Conservation (phyloP, 2,888 invertebrate genomes). For the Troides helena region DNA sequence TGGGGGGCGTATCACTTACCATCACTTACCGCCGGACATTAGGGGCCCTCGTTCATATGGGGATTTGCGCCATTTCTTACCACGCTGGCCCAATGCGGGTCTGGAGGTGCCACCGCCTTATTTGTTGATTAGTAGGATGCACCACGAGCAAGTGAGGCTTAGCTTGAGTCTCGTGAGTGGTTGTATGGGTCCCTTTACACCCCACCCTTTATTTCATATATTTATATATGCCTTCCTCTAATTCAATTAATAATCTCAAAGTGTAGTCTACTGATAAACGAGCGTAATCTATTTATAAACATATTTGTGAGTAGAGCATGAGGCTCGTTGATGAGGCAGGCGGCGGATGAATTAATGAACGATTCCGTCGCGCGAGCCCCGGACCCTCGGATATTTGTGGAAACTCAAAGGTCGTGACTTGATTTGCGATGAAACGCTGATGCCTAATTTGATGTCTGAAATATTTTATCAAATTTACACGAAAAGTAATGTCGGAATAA, state of each 20-base stretch:
- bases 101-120: too few species aligned
- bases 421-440: constrained; percentile 10
- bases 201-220: too few species aligned
- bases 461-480: not conserved
- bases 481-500: not conserved
- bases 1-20: too few species aligned
- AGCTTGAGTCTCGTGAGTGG: too few species aligned
- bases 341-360: constrained; percentile 9
- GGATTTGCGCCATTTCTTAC: too few species aligned
- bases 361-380: not conserved
- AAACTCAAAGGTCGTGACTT: constrained; percentile 16
- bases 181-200: too few species aligned
- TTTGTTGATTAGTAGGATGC: too few species aligned
- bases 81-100: too few species aligned
- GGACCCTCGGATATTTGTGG: constrained; percentile 15
- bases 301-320: not conserved
- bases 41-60: too few species aligned
- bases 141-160: too few species aligned
- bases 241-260: not conserved
- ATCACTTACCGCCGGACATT: too few species aligned
- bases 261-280: not conserved
- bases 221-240: too few species aligned
- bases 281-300: not conserved
- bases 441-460: not conserved
- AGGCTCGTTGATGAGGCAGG: constrained; percentile 3